Percentiles rank a stretch among this genome's conserved stretches.
These are phyloP conservation scores for Semicossyphus pulcher DNA, from an alignment of 2,113 vertebrate genomes.

Conservation along the genomic window DNA sequence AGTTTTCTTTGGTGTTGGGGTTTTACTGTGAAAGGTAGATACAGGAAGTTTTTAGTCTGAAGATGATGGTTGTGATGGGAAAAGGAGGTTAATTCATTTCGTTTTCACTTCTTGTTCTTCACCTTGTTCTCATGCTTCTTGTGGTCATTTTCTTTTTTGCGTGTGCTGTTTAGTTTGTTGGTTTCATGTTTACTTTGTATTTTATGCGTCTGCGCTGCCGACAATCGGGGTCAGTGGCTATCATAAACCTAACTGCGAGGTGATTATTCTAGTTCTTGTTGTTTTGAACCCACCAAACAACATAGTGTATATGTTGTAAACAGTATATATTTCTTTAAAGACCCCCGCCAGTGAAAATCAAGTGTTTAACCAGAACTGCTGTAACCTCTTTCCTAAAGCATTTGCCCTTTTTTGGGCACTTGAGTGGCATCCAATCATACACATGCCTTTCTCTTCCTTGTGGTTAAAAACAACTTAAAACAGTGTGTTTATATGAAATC, in stretches of 20 bases:
- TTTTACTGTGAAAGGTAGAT: not conserved
- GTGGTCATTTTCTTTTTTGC: not conserved
- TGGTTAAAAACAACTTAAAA: no score
- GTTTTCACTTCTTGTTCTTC: not conserved
- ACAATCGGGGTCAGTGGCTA: not conserved
- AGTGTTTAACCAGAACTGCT: no score
- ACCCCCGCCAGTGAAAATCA: no score
- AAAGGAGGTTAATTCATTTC: not conserved
- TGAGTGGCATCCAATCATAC: no score
- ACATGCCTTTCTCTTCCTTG: no score
- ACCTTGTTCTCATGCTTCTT: not conserved
- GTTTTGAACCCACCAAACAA: not conserved
- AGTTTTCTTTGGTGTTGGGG: not conserved
- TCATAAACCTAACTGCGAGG: not conserved
- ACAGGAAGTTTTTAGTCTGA: not conserved
- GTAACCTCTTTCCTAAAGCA: no score
- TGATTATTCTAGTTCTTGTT: not conserved
- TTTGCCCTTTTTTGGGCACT: no score
- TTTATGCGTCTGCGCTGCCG: not conserved
- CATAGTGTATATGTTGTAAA: no score
- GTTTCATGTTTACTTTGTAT: not conserved
- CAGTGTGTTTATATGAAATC: no score
- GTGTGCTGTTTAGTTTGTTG: not conserved
- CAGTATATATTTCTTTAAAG: no score
- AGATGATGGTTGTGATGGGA: not conserved